These are phyloP conservation scores for Unio delphinus DNA, from an alignment of 2,888 invertebrate genomes.

Conservation along the genomic window DNA sequence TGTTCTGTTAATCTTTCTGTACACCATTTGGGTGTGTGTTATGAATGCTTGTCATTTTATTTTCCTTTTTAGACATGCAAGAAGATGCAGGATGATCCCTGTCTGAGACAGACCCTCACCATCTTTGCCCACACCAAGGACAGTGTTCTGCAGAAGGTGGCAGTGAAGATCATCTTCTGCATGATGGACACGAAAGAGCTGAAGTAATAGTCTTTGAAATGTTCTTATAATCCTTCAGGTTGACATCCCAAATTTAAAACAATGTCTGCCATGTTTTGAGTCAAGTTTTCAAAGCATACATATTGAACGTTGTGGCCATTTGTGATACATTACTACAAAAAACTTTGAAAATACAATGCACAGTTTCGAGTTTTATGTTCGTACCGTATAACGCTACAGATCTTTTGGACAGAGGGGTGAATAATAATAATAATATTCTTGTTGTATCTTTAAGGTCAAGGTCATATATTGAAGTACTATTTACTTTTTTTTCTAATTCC, in stretches of 20 bases:
- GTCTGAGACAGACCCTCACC: slow-evolving; percentile 51
- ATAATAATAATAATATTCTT: not conserved
- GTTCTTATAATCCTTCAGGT: no score
- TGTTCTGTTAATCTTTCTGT: not conserved
- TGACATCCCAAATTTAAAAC: not conserved
- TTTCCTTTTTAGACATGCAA: slow-evolving; percentile 57
- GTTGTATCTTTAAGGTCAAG: not conserved
- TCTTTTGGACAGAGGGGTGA: not conserved
- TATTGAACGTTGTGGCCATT: not conserved
- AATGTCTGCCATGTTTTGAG: not conserved
- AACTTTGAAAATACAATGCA: not conserved
- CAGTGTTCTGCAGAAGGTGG: slow-evolving; percentile 64
- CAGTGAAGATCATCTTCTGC: slow-evolving; percentile 63
- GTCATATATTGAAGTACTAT: no score
- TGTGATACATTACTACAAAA: not conserved
- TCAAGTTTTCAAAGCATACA: not conserved
- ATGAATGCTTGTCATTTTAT: not conserved
- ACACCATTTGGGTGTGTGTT: not conserved
- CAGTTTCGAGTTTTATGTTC: not conserved
- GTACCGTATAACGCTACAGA: not conserved
- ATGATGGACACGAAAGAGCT: slow-evolving; percentile 55
- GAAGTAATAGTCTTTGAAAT: slow-evolving; percentile 42
- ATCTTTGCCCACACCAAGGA: slow-evolving; percentile 57
- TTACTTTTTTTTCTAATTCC: no score
- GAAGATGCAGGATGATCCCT: slow-evolving; percentile 44